phyloP scores from a whole-genome alignment of 2,888 invertebrate genomes.

The Cerceris ruficornis region DNA sequence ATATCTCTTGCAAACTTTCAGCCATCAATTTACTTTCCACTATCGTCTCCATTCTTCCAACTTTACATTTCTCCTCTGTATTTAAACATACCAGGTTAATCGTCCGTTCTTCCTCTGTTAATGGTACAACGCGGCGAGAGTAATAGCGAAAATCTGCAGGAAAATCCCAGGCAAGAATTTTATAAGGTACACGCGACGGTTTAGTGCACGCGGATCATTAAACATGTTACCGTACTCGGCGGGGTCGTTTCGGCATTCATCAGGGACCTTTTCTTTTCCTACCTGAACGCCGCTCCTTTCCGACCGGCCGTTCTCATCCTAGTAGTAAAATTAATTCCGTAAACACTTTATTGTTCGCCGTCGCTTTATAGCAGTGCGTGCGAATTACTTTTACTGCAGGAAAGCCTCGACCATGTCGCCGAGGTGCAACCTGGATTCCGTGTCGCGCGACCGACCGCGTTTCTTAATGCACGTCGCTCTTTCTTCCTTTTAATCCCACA shows the following conservation, averaged over 20 bases:
- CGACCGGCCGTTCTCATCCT: slow-evolving; percentile 35
- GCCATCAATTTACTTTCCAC: too few species aligned
- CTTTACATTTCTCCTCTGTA: too few species aligned
- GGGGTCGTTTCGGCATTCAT: slow-evolving; percentile 2
- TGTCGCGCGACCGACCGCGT: slow-evolving; percentile 66
- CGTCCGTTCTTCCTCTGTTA: too few species aligned
- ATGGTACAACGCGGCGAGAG: too few species aligned
- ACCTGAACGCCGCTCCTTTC: slow-evolving; percentile 57
- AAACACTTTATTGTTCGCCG: slow-evolving; percentile 76
- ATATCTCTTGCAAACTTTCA: too few species aligned
- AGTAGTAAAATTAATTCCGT: slow-evolving; percentile 77
- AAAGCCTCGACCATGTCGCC: slow-evolving; percentile 44
- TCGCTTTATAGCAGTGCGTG: slow-evolving; percentile 73
- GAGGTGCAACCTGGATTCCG: slow-evolving; percentile 51
- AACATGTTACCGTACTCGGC: slow-evolving; percentile 1
- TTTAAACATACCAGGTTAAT: too few species aligned
- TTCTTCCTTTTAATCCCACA: background rate
- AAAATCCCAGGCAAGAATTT: slow-evolving; percentile 19
- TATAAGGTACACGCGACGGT: slow-evolving; percentile 11
- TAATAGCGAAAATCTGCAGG: slow-evolving; percentile 14
- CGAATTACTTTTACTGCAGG: slow-evolving; percentile 73
- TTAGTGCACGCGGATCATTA: slow-evolving; percentile 7
- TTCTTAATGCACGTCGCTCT: slow-evolving; percentile 24
- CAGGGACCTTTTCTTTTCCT: slow-evolving; percentile 54
- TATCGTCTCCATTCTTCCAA: too few species aligned